Evolutionary conservation across 2,113 vertebrate genomes (phyloP), one percentile per base, ranked within the genome.

Genomic region (Syngnathus floridae): DNA sequence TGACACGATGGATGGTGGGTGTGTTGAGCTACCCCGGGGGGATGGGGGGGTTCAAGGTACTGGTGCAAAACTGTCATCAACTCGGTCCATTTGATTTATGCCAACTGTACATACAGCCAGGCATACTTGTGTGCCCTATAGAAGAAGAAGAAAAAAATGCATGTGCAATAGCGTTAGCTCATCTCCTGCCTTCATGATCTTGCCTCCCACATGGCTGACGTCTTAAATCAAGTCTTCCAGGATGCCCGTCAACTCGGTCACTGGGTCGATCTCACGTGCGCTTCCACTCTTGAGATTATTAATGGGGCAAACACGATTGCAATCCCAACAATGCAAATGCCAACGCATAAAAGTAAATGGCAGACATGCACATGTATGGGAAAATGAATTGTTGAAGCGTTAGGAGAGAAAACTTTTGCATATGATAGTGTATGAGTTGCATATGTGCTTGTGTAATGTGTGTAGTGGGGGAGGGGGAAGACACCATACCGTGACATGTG

Each of bases 171-270:
- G 26, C 26, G 26, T 26, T 26, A 26, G 26, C 26, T 31, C 26
- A 31, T 31, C 26, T 31, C 26, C 3, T 31, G 26, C 26, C 26
- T 31, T 31, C 26, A 31, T 3, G 26, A 31, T 31, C 26, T 31
- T 31, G 26, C 26, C 26, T 31, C 31, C 81, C 63, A 78, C 77
- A 78, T 79, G 82, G 77, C 72, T 72, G 72, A 77, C 78, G 76
- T 82, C 76, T 85, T 83, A 82, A 76, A 54, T 87, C 70, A 62
- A 77, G 60, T 62, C 70, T 48, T 56, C 57, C 46, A 60, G 35
- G 65, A 70, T 45, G 67, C 59, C 19, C 26, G n/a, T 16, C 5
- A 5, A 59, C 65, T 45, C 77, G 40, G 66, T 87, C 14, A 37
- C 71, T 67, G 71, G 72, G 79, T 73, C 72, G 69, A 75, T 69